Evolutionary conservation across 2,888 invertebrate species (phyloP).

Genomic region (Acleris literana): DNA sequence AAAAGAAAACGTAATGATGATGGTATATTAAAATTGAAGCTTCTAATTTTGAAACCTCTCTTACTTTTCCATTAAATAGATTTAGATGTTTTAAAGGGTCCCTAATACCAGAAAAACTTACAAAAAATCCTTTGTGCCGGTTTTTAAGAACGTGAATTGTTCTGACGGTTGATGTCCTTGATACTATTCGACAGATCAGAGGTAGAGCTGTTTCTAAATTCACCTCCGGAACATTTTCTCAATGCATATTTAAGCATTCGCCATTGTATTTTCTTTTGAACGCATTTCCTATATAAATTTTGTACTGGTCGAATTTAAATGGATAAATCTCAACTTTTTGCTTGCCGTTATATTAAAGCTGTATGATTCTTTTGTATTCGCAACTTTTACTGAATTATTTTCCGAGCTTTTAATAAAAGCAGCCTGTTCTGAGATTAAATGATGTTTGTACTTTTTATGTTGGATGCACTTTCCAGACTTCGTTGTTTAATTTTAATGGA

Average conservation of each 20-base stretch:
- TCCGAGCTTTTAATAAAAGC: conserved; percentile 23
- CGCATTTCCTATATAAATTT: conserved; percentile 35
- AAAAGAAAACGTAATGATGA: too few species aligned
- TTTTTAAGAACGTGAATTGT: neutral
- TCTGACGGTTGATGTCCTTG: neutral
- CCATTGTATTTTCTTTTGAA: conserved; percentile 34
- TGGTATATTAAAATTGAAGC: too few species aligned
- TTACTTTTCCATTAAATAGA: too few species aligned
- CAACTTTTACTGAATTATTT: conserved; percentile 32
- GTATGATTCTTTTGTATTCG: conserved; percentile 34
- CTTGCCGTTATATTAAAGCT: conserved; percentile 26
- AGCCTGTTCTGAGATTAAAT: conserved; percentile 10
- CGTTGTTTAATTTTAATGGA: neutral
- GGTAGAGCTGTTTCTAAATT: conserved; percentile 10
- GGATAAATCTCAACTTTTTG: conserved; percentile 36
- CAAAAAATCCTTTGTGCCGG: neutral
- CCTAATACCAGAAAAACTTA: neutral
- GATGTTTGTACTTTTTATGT: conserved; percentile 4
- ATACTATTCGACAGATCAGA: conserved; percentile 10
- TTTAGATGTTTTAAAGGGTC: too few species aligned
- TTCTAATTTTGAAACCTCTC: too few species aligned
- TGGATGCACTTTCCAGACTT: neutral
- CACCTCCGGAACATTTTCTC: conserved; percentile 26
- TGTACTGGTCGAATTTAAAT: conserved; percentile 35
- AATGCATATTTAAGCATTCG: conserved; percentile 31